A percentile compares a stretch with the other conserved stretches of the same genome.
Conservation (phyloP, 2,888 invertebrate species). For the Erannis defoliaria region DNA sequence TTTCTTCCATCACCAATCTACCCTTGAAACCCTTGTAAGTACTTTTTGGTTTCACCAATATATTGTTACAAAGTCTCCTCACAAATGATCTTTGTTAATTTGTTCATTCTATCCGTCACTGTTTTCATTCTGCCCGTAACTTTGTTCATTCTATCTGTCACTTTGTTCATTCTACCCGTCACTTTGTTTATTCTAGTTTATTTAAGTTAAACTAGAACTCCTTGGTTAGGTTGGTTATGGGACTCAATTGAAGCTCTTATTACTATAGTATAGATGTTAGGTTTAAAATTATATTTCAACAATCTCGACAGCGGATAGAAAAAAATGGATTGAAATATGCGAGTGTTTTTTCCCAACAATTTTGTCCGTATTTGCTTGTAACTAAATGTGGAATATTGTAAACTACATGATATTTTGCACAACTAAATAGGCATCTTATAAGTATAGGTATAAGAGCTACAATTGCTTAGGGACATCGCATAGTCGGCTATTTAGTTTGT, state of each 20-base stretch:
- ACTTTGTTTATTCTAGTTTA: no score
- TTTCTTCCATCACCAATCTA: conserved; percentile 61
- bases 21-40: conserved; percentile 18
- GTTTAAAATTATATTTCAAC: conserved; percentile 22
- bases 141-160: no score
- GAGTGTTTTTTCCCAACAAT: not conserved
- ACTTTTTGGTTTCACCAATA: no score
- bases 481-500: conserved; percentile 39
- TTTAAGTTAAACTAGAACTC: not conserved
- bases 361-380: conserved; percentile 2
- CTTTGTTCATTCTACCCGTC: no score
- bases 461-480: conserved; percentile 31
- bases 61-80: no score
- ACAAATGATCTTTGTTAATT: no score
- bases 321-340: not conserved
- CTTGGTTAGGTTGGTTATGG: conserved; percentile 20
- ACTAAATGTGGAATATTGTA: not conserved
- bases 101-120: no score
- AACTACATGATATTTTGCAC: conserved; percentile 8
- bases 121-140: no score
- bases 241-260: conserved; percentile 40
- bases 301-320: not conserved
- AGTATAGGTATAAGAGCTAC: conserved; percentile 31
- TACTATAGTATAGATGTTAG: conserved; percentile 17
- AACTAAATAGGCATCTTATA: conserved; percentile 9